Evolutionary conservation across 2,888 invertebrate genomes (phyloP).

Genomic region (Cryptus armator): DNA sequence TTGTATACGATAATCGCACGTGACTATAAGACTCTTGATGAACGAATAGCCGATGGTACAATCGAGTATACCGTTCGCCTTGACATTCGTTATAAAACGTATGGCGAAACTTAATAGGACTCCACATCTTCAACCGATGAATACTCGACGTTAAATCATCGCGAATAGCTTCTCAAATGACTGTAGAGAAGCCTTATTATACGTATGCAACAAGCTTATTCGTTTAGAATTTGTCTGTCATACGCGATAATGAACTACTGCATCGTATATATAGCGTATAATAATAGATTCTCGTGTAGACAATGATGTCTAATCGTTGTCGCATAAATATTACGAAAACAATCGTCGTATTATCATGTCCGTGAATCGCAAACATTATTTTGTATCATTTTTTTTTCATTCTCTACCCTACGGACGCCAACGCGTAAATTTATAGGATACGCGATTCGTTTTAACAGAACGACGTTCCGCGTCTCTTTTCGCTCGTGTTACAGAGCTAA

Average conservation of each 20-base stretch:
- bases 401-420: not conserved
- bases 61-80: slow-evolving; percentile 24
- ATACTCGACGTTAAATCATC: slow-evolving; percentile 31
- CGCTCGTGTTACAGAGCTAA: slow-evolving; percentile 57
- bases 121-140: slow-evolving; percentile 36
- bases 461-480: slow-evolving; percentile 23
- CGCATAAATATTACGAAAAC: slow-evolving; percentile 51
- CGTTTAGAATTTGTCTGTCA: not conserved
- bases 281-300: slow-evolving; percentile 25
- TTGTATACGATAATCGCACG: slow-evolving; percentile 30
- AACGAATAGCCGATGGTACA: slow-evolving; percentile 4
- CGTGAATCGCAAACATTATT: slow-evolving; percentile 38
- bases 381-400: not conserved
- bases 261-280: slow-evolving; percentile 1
- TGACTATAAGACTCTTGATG: slow-evolving; percentile 18
- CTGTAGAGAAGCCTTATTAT: not conserved
- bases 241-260: slow-evolving; percentile 24
- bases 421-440: not conserved
- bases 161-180: slow-evolving; percentile 13
- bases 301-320: slow-evolving; percentile 56
- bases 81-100: slow-evolving; percentile 44
- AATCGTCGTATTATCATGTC: slow-evolving; percentile 42
- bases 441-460: slow-evolving; percentile 49
- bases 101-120: slow-evolving; percentile 47
- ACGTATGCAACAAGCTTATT: not conserved